phyloP scores from a whole-genome alignment of 2,888 invertebrate genomes.

The Calliopum simillimum region DNA sequence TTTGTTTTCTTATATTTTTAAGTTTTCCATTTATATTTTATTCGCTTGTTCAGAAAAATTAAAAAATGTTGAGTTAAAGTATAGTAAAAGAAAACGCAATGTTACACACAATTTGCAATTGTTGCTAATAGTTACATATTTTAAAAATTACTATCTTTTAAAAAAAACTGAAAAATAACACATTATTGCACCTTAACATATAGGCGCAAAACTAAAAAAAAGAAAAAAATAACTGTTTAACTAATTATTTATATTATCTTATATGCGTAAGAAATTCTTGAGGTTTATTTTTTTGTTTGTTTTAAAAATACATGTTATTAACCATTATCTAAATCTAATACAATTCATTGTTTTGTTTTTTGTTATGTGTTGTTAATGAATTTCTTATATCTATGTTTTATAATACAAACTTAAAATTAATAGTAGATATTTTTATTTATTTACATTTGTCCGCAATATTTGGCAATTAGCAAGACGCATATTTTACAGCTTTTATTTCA shows the following conservation, averaged over 20 bases:
- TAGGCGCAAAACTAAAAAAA: too few relatives aligned
- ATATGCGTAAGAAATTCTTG: conserved; percentile 12
- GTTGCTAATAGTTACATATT: too few relatives aligned
- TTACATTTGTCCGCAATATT: conserved; percentile 18
- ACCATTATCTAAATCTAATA: conserved; percentile 25
- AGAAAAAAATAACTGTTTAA: too few relatives aligned
- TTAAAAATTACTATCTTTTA: too few relatives aligned
- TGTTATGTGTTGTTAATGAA: conserved; percentile 14
- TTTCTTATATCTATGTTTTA: conserved; percentile 19
- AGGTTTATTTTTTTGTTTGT: conserved; percentile 31
- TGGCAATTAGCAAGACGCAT: too few relatives aligned
- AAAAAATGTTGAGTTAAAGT: too few relatives aligned
- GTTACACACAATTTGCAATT: too few relatives aligned
- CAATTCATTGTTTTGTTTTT: conserved; percentile 35
- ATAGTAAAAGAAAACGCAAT: too few relatives aligned
- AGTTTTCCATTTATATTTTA: conserved; percentile 23
- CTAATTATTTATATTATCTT: too few relatives aligned
- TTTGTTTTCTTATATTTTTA: conserved; percentile 55
- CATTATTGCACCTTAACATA: too few relatives aligned
- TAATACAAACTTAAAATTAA: conserved; percentile 24
- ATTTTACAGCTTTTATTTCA: too few relatives aligned
- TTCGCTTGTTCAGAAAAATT: conserved; percentile 2
- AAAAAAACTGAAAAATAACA: too few relatives aligned
- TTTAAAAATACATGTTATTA: conserved; percentile 18
- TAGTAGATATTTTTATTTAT: conserved; percentile 19